Evolutionary conservation across 2,113 vertebrate genomes (phyloP).

Genomic region (Oceanodroma tethys): DNA sequence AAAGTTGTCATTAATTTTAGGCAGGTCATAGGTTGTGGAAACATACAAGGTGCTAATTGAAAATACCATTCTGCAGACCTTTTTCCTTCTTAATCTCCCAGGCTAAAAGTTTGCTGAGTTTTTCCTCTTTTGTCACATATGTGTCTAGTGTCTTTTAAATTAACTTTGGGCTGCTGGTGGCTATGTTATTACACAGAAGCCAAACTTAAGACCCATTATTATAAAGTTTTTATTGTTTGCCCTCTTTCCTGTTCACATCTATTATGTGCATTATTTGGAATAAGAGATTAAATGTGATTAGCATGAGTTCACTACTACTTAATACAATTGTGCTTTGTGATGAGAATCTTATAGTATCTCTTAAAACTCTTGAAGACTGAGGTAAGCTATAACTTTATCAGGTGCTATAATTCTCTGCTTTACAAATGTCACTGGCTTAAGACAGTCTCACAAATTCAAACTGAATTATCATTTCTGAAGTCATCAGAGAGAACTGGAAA

Average conservation of each 20-base stretch:
- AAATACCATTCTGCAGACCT: slow-evolving; percentile 39
- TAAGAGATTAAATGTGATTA: slow-evolving; percentile 22
- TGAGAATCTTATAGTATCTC: not conserved
- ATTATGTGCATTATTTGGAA: not conserved
- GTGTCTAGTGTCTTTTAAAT: slow-evolving; percentile 19
- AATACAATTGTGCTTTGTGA: not conserved
- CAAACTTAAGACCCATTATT: not conserved
- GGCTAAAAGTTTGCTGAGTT: slow-evolving; percentile 20
- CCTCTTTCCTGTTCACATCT: not conserved
- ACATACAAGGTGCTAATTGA: slow-evolving; percentile 44
- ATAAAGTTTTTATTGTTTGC: not conserved
- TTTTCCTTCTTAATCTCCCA: slow-evolving; percentile 34
- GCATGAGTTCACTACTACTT: not conserved
- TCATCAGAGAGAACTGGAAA: not conserved
- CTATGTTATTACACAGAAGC: not conserved
- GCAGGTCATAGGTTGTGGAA: slow-evolving; percentile 18
- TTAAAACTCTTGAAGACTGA: not conserved
- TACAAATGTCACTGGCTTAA: not conserved
- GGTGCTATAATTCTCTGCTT: not conserved
- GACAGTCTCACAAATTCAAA: not conserved
- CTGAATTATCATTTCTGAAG: not conserved
- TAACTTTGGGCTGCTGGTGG: not conserved
- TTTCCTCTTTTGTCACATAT: slow-evolving; percentile 11
- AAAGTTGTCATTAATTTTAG: slow-evolving; percentile 51
- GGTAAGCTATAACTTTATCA: not conserved